Base-by-base conservation (phyloP, 2,797 vertebrate species). In the Eurystomus glaucurus region DNA sequence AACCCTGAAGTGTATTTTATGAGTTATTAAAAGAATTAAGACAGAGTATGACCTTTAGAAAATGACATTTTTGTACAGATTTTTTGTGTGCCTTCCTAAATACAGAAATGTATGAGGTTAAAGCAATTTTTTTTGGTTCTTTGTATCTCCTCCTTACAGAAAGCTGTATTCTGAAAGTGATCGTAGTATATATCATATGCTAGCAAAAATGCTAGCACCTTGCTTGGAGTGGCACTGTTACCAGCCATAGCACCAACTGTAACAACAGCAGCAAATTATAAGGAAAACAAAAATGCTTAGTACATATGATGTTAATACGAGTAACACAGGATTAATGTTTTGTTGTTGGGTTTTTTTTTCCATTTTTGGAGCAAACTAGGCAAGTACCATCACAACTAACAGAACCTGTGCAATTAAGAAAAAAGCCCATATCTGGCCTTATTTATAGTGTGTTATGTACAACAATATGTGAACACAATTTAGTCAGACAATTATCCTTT, bases 1-100 rank as follows among this genome's bases (percentile, higher is more conserved):
- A 46, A 3, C 1, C 13, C 35, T 58, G 21, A 92, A 80, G 28
- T 77, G 54, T 71, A 80, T 91, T 95, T 97, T 93, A 66, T 62
- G 17, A 65, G 55, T 48, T 41, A 82, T 76, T 84, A 28, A 57
- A 96, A 85, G 70, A 88, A 87, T 80, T 90, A 61, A 85, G 92
- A 71, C 11, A 64, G 70, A 92, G 48, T 76, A 22, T 62, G 41
- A 69, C 71, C 10, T 81, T 77, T 78, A 75, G 65, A 92, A 97
- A 92, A 85, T 39, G 5, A 48, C 46, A 50, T 28, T 85, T 95
- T 97, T 88, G 3, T 41, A 28, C 18, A 33, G 17, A 11, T 55
- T 66, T 64, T 51, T 51, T 8, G 2, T 29, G 11, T 10, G 8
- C 54, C 8, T 76, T 84, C 26, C 46, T 71, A 88, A 72, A 33